phyloP scores from a whole-genome alignment of 2,888 invertebrate species.

The Hirtodrosophila confusa region DNA sequence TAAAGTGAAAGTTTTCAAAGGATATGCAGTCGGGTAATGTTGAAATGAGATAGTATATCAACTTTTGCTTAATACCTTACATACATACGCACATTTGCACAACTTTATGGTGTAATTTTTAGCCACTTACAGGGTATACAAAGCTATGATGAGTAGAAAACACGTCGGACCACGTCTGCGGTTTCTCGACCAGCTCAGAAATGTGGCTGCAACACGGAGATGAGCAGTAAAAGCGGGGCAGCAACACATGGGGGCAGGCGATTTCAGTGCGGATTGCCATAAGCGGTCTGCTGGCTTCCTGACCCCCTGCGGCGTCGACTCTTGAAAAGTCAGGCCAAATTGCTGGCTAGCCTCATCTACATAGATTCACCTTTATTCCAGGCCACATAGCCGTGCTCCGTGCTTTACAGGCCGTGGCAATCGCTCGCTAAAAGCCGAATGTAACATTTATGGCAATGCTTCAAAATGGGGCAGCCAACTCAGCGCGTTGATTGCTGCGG shows the following conservation, averaged over 20 bases:
- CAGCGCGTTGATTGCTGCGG: constrained; percentile 73
- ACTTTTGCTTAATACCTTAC: too few species aligned
- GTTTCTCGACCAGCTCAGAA: constrained; percentile 8
- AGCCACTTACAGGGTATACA: constrained; percentile 12
- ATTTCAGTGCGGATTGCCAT: constrained; percentile 16
- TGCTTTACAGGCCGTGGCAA: constrained; percentile 2
- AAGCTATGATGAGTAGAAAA: constrained; percentile 13
- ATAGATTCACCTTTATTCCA: constrained; percentile 2
- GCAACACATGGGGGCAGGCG: neutral
- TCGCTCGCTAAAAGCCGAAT: constrained; percentile 64
- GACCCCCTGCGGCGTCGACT: constrained; percentile 42
- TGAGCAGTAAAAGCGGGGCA: neutral
- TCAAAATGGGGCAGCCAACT: constrained; percentile 47
- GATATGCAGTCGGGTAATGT: too few species aligned
- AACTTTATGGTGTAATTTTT: neutral
- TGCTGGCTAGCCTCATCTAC: constrained; percentile 63
- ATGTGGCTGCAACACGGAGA: constrained; percentile 10
- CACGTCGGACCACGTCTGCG: constrained; percentile 13
- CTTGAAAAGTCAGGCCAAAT: constrained; percentile 66
- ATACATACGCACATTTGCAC: too few species aligned
- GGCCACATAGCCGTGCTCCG: neutral
- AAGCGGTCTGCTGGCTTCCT: constrained; percentile 37
- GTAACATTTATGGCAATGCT: constrained; percentile 73
- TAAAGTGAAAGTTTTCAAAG: too few species aligned
- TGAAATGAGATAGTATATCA: too few species aligned